Conservation (phyloP, 2,797 vertebrate genomes). For the Danio choprae region DNA sequence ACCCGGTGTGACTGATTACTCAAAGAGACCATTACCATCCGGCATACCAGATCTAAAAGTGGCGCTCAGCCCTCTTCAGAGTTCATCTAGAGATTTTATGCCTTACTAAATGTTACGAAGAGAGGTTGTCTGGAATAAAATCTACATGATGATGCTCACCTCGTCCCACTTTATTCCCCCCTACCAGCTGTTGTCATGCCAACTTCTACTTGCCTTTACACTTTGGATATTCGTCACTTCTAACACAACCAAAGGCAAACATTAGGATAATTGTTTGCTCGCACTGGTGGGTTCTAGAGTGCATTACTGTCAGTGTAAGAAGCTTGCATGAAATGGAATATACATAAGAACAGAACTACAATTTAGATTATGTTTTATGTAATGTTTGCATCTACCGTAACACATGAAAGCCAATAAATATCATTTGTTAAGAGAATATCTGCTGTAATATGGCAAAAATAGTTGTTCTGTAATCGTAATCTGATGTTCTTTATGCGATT, state of each 20-base stretch:
- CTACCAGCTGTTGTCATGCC: constrained; percentile 51
- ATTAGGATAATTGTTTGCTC: constrained; percentile 53
- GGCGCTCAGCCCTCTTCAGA: constrained; percentile 13
- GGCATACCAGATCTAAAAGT: constrained; percentile 29
- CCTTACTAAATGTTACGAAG: constrained; percentile 31
- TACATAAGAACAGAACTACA: not conserved
- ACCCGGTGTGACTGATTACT: not conserved
- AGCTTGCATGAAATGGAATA: not conserved
- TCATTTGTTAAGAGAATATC: not conserved
- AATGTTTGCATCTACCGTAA: constrained; percentile 1
- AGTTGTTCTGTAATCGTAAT: not conserved
- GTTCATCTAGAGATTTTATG: constrained; percentile 38
- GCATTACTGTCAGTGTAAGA: constrained; percentile 13
- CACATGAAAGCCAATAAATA: not conserved
- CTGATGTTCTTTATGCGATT: constrained; percentile 9
- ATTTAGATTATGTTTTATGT: not conserved
- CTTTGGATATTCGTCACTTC: constrained; percentile 24
- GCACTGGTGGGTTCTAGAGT: constrained; percentile 22
- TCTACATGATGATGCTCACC: constrained; percentile 18
- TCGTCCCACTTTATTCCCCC: constrained; percentile 32
- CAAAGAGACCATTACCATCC: constrained; percentile 23
- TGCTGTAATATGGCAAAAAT: constrained; percentile 6
- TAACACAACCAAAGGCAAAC: constrained; percentile 12
- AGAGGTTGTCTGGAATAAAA: constrained; percentile 32
- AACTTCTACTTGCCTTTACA: constrained; percentile 52